These are phyloP conservation scores for Microplitis manilae DNA, from an alignment of 2,888 invertebrate genomes.

Conservation along the genomic window DNA sequence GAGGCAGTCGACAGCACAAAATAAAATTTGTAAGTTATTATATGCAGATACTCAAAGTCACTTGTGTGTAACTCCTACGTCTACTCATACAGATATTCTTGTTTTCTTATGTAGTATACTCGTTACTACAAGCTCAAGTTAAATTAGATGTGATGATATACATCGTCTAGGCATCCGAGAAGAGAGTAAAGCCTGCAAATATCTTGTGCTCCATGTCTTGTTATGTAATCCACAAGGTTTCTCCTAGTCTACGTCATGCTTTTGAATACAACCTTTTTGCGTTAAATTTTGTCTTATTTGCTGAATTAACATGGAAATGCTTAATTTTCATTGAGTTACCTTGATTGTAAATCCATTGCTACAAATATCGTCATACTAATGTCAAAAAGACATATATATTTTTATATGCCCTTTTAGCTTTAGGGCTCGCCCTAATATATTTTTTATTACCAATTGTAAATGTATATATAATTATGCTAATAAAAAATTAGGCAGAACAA, in stretches of 20 bases:
- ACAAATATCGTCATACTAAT: no score
- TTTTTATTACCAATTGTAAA: no score
- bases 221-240: not conserved
- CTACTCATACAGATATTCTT: not conserved
- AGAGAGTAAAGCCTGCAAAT: not conserved
- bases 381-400: no score
- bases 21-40: not conserved
- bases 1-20: not conserved
- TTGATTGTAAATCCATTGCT: not conserved
- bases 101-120: not conserved
- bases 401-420: no score
- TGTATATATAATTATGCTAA: no score
- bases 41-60: not conserved
- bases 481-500: no score
- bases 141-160: slow-evolving; percentile 6
- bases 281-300: not conserved
- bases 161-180: not conserved
- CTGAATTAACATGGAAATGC: not conserved
- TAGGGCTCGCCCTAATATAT: no score
- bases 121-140: not conserved
- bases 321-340: not conserved
- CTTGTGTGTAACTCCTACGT: not conserved
- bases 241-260: not conserved
- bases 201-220: not conserved
- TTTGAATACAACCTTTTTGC: not conserved